These are phyloP conservation scores for Macrocentrus cingulum DNA, from an alignment of 1,140 invertebrate genomes.

Conservation along the genomic window DNA sequence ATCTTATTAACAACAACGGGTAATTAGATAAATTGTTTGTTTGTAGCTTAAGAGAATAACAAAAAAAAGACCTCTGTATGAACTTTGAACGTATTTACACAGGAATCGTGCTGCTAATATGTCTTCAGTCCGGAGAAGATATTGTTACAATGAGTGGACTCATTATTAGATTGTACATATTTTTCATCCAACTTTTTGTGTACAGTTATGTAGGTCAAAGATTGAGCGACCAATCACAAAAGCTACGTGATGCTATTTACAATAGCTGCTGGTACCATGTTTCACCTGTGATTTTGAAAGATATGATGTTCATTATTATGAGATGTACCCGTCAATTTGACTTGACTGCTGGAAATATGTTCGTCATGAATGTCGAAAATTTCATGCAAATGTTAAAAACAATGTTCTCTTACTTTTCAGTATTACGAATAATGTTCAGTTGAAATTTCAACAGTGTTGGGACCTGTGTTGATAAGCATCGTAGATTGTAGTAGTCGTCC, in stretches of 20 bases:
- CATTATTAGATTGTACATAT: background rate
- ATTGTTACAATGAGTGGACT: background rate
- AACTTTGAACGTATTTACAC: background rate
- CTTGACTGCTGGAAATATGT: constrained; percentile 15
- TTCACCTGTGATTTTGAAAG: constrained; percentile 14
- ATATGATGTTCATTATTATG: constrained; percentile 7
- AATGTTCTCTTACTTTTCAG: constrained; percentile 16
- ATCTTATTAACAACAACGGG: constrained; percentile 2
- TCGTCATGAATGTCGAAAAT: constrained; percentile 12
- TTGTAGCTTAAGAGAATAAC: too few relatives aligned
- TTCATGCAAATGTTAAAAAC: constrained; percentile 17
- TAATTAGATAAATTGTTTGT: too few relatives aligned
- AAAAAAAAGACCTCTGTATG: background rate
- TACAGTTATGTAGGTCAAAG: constrained; percentile 12
- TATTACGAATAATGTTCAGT: constrained; percentile 5
- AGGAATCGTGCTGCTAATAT: background rate
- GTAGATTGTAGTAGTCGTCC: too few relatives aligned
- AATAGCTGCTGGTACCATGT: constrained; percentile 12
- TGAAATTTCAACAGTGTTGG: too few relatives aligned
- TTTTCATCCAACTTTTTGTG: constrained; percentile 11
- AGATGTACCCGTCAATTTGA: constrained; percentile 5
- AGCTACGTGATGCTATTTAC: constrained; percentile 1
- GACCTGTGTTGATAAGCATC: too few relatives aligned
- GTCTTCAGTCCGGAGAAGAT: background rate
- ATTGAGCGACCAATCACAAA: background rate